Evolutionary conservation across 2,888 invertebrate genomes (phyloP).

Genomic region (Drosophila pseudotalamancana): DNA sequence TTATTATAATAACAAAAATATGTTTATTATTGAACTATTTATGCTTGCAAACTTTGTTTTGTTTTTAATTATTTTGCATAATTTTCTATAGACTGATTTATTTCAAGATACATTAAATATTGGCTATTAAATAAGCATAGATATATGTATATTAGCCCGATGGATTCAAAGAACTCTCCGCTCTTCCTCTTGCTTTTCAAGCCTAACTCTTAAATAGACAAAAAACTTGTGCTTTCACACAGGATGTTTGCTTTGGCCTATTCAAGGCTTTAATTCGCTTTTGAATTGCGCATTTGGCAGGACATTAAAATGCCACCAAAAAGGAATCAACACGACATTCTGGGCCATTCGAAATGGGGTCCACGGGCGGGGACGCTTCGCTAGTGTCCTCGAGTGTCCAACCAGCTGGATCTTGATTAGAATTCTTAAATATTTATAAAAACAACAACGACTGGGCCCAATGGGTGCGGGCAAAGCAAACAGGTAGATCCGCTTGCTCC

Average conservation of each 20-base stretch:
- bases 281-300: constrained; percentile 74
- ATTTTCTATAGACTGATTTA: too few species aligned
- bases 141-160: too few species aligned
- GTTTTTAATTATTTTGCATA: too few species aligned
- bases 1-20: too few species aligned
- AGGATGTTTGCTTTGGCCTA: neutral
- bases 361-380: constrained; percentile 1
- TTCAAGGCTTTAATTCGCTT: constrained; percentile 35
- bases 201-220: neutral
- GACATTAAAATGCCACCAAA: constrained; percentile 81
- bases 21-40: too few species aligned
- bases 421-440: constrained; percentile 84
- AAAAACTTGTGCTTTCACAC: neutral
- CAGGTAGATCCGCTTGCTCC: constrained; percentile 52
- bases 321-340: constrained; percentile 82
- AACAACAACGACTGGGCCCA: constrained; percentile 41
- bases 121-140: too few species aligned
- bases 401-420: constrained; percentile 82
- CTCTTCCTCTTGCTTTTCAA: too few species aligned
- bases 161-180: too few species aligned
- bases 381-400: constrained; percentile 30
- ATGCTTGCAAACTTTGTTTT: too few species aligned
- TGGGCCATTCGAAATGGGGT: constrained; percentile 41
- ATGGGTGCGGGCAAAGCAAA: constrained; percentile 47
- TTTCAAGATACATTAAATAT: too few species aligned